Evolutionary conservation across 2,888 invertebrate species (phyloP).

Genomic region (Diadegma fenestrale): DNA sequence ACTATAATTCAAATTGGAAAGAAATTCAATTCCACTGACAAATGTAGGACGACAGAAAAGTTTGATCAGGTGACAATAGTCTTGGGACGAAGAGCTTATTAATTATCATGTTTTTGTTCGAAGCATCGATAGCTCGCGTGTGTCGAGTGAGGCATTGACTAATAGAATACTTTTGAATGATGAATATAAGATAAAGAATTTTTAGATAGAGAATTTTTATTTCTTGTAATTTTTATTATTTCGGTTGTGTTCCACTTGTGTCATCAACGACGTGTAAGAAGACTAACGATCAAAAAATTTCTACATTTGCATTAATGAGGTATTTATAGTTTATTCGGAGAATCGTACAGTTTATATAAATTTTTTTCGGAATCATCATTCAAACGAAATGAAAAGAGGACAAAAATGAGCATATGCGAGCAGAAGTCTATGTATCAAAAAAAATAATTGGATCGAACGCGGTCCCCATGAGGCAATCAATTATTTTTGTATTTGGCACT

Average conservation of each 20-base stretch:
- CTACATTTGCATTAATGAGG: neutral
- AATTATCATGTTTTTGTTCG: slow-evolving; percentile 61
- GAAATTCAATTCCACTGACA: slow-evolving; percentile 21
- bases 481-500: neutral
- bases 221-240: neutral
- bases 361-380: neutral
- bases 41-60: neutral
- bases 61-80: slow-evolving; percentile 68
- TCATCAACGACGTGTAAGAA: slow-evolving; percentile 21
- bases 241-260: slow-evolving; percentile 27
- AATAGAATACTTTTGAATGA: slow-evolving; percentile 48
- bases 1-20: slow-evolving; percentile 7
- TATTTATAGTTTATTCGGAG: slow-evolving; percentile 14
- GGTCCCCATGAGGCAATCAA: neutral
- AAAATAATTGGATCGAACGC: neutral
- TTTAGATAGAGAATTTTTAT: slow-evolving; percentile 16
- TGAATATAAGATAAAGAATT: slow-evolving; percentile 36
- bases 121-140: slow-evolving; percentile 73
- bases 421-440: neutral
- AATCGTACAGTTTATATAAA: neutral
- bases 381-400: neutral
- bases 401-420: too few relatives aligned
- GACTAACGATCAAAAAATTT: slow-evolving; percentile 30
- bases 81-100: slow-evolving; percentile 68
- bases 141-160: slow-evolving; percentile 69